Conservation (phyloP, 1,140 invertebrate genomes). For the Telenomus remus region DNA sequence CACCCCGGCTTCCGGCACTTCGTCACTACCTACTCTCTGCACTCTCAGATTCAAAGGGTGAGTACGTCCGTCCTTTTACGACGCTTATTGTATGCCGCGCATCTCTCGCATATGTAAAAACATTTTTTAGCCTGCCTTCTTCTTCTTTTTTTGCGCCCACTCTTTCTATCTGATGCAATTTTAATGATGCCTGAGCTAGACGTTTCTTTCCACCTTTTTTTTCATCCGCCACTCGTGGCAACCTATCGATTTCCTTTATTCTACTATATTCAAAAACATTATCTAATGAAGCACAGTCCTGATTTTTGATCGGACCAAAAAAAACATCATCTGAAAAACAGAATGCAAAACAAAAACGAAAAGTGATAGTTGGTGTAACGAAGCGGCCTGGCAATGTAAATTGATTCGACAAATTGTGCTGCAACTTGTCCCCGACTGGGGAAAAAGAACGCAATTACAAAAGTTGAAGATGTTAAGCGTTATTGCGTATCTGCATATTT, state of each 20-base stretch:
- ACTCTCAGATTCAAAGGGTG: constrained; percentile 73
- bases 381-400: too few relatives aligned
- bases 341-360: too few relatives aligned
- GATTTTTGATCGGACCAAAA: neutral
- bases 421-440: too few relatives aligned
- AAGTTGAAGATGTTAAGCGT: too few relatives aligned
- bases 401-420: too few relatives aligned
- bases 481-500: too few relatives aligned
- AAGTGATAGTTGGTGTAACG: too few relatives aligned
- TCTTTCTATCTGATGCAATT: neutral
- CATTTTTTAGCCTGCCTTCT: neutral
- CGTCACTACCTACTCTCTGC: constrained; percentile 62
- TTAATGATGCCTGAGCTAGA: too few relatives aligned
- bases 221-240: neutral
- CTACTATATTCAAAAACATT: neutral
- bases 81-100: constrained; percentile 27
- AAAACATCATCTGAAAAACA: neutral
- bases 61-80: constrained; percentile 60
- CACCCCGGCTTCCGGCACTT: constrained; percentile 69
- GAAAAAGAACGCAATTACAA: too few relatives aligned
- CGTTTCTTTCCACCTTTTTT: neutral
- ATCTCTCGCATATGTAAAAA: neutral
- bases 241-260: constrained; percentile 1
- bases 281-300: neutral
- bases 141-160: neutral